Evolutionary conservation across 1,140 invertebrate genomes (phyloP).

Genomic region (Pachypsylla venusta): DNA sequence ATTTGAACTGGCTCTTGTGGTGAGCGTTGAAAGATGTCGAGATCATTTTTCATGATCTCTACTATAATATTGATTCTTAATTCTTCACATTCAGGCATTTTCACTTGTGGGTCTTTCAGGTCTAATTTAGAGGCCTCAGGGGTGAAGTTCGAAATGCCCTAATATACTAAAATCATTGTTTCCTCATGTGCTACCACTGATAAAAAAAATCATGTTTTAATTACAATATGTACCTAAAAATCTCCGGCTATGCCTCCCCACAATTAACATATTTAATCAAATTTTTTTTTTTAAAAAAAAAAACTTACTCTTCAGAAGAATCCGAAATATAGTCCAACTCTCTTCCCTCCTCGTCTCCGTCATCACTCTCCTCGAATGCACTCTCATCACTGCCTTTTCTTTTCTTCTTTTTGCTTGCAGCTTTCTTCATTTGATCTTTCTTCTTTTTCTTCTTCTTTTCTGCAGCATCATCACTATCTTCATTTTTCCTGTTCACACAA

Average conservation of each 20-base stretch:
- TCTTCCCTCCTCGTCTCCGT: slow-evolving; percentile 86
- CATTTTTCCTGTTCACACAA: slow-evolving; percentile 38
- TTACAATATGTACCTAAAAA: no score
- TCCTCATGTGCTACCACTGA: no score
- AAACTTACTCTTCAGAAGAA: slow-evolving; percentile 47
- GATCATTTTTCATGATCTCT: no score
- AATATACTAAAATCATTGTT: no score
- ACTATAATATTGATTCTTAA: no score
- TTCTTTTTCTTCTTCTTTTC: slow-evolving; percentile 52
- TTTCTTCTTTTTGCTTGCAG: slow-evolving; percentile 46
- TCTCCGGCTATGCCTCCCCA: neutral
- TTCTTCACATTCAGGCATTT: no score
- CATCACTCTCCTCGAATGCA: slow-evolving; percentile 88
- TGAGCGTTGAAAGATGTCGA: no score
- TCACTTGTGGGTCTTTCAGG: no score
- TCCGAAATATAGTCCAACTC: slow-evolving; percentile 80
- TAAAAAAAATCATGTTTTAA: slow-evolving; percentile 10
- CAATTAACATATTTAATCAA: neutral
- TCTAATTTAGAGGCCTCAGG: no score
- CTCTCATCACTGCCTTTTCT: slow-evolving; percentile 64
- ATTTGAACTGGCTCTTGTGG: no score
- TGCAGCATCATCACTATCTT: slow-evolving; percentile 47
- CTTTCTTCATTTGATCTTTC: slow-evolving; percentile 30
- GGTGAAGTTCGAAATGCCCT: no score
- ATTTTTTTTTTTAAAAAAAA: neutral